Evolutionary conservation across 92 coral and sea anemone species (phyloP), one percentile per base, ranked within the genome.

Genomic region (Porites cylindrica): DNA sequence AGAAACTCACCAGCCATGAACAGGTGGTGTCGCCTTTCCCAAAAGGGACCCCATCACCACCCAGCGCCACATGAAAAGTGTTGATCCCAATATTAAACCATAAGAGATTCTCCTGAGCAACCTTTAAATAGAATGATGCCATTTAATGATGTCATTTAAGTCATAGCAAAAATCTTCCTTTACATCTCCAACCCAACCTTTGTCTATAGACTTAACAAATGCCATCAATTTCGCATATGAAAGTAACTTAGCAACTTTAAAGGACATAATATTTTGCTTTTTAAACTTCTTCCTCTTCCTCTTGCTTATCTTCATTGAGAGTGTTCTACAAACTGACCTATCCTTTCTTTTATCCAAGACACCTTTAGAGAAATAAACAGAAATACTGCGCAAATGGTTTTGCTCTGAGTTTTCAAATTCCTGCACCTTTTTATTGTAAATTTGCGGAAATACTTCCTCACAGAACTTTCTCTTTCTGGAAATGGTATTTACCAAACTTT

Each of bases 261-360:
- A 94, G 76, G 93, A 91, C 93, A 91, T 94, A 43, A 94, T 84
- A 77, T 94, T 64, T 52, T 6, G 58, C 58, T 10, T 10, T 52
- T 52, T 10, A 6, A 52, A 52, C 8, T 52, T 52, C 7, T 52
- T 52, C 8, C 58, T 52, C 58, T 52, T 52, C 8, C 7, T 52
- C 1, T 52, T 38, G 83, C 66, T 85, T 85, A 60, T 82, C 73
- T 69, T 73, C 85, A 80, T 83, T 68, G 91, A 91, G 88, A 83
- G 78, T 68, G 79, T 65, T 80, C 61, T 85, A 82, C 73, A 93
- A 18, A 86, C 89, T 50, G 88, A 81, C 85, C 91, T 88, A 66
- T 90, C 88, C 85, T 93, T 88, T 71, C 91, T 75, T 66, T 93
- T 91, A 66, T 92, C 92, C 92, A 88, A 88, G 50, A 91, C 86